Conservation (phyloP, 2,113 vertebrate species). For the Gobius niger region DNA sequence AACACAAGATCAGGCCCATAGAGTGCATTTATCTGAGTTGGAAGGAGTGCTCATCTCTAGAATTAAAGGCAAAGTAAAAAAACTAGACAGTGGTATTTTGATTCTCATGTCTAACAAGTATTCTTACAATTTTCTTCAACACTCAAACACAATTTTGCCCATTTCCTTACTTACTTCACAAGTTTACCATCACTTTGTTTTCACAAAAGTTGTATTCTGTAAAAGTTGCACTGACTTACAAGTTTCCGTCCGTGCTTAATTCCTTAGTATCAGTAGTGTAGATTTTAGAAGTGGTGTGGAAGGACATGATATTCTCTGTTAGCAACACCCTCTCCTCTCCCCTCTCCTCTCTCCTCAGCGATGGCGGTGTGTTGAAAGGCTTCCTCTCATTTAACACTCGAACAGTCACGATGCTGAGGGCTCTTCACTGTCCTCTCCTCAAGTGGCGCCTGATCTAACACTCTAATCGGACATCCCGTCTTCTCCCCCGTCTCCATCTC, state of each 20-base stretch:
- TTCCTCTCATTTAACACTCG: slow-evolving; percentile 62
- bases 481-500: slow-evolving; percentile 37
- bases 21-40: no score
- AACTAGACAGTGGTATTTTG: no score
- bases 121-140: no score
- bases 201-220: no score
- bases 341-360: not conserved
- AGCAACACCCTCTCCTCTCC: not conserved
- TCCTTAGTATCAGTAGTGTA: not conserved
- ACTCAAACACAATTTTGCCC: no score
- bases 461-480: slow-evolving; percentile 47
- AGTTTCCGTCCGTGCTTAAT: not conserved
- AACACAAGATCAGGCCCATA: no score
- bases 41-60: no score
- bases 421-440: slow-evolving; percentile 29
- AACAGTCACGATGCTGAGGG: slow-evolving; percentile 39
- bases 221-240: no score
- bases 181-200: no score
- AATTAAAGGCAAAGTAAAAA: no score
- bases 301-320: slow-evolving; percentile 48
- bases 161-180: no score
- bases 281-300: slow-evolving; percentile 9
- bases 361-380: slow-evolving; percentile 45
- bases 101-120: no score
- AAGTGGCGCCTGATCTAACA: slow-evolving; percentile 29